A percentile compares a stretch with the other conserved stretches of the same genome.
These are phyloP conservation scores for Pardalotus punctatus DNA, from an alignment of 2,113 vertebrate species.

Conservation along the genomic window DNA sequence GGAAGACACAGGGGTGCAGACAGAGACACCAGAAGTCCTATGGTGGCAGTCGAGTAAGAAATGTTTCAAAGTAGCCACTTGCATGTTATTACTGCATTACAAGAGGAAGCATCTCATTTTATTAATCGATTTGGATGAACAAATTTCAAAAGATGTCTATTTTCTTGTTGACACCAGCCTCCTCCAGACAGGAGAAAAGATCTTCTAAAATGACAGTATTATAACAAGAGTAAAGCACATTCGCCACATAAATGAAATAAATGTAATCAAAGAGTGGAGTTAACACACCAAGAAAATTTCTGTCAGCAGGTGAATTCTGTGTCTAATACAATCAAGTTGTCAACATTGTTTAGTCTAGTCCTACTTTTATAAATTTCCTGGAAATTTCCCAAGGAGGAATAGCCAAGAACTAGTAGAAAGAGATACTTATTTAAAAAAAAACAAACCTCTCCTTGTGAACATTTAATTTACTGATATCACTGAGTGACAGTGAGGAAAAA, in stretches of 20 bases:
- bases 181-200: conserved; percentile 41
- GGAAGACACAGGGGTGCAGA: not conserved
- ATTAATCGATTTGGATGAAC: not conserved
- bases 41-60: not conserved
- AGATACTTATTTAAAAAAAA: not conserved
- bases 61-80: not conserved
- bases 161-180: not conserved
- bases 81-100: not conserved
- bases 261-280: conserved; percentile 67
- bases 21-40: not conserved
- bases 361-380: conserved; percentile 59
- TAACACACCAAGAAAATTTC: conserved; percentile 64
- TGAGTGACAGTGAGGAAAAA: not conserved
- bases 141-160: not conserved
- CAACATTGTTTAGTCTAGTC: conserved; percentile 36
- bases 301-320: conserved; percentile 64
- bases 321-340: conserved; percentile 71
- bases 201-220: conserved; percentile 35
- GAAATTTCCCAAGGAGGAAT: not conserved
- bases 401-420: not conserved
- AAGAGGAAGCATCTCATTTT: not conserved
- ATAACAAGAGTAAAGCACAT: conserved; percentile 63
- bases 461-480: not conserved
- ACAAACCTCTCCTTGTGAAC: not conserved
- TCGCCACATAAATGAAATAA: conserved; percentile 60